Base-by-base conservation (phyloP, 2,797 vertebrate species). In the Pangasius macronema region DNA sequence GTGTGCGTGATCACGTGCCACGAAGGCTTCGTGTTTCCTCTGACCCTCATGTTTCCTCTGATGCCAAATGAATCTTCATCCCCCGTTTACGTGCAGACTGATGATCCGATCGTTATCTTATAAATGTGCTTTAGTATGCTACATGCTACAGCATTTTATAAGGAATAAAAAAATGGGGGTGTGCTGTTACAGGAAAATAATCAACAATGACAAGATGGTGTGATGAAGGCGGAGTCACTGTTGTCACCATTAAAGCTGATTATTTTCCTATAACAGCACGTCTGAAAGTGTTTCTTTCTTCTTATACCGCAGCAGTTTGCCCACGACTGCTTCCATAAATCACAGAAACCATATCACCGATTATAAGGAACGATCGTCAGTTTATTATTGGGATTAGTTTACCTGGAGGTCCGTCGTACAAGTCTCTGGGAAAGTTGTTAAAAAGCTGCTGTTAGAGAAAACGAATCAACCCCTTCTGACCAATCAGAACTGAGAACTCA, bases 1-100 rank as follows among this genome's bases (percentile, higher is more conserved):
- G 91, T 95, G 91, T 85, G 93, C 93, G 84, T 96, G 93, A 96
- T 33, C 24, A 9, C 14, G 8, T 14, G 57, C 2, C 65, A 30
- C 27, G 16, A 0, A 42, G 36, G 22, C 59, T 65, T 20, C 8
- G 8, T n/a, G 14, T 13, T 24, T 57, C 16, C n/a, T 18, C 18
- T 4, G 36, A 42, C 8, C 67, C 67, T 70, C 67, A 33, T 20
- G 20, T 24, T 73, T 57, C 76, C 76, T 57, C 76, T 24, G 51
- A 57, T 20, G 55, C 77, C 53, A 39, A 59, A 39, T 61, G 22
- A 22, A 42, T 27, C 57, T 76, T 30, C 73, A 30, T 76, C 70
- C 73, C 42, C 27, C 20, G 7, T 76, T 51, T 8, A n/a, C 73
- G 22, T 39, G 14, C 65, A 68, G 30, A 68, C 30, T 6, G 14